Evolutionary conservation across 2,888 invertebrate genomes (phyloP), one percentile per base, ranked within the genome.

Genomic region (Strigamia maritima): DNA sequence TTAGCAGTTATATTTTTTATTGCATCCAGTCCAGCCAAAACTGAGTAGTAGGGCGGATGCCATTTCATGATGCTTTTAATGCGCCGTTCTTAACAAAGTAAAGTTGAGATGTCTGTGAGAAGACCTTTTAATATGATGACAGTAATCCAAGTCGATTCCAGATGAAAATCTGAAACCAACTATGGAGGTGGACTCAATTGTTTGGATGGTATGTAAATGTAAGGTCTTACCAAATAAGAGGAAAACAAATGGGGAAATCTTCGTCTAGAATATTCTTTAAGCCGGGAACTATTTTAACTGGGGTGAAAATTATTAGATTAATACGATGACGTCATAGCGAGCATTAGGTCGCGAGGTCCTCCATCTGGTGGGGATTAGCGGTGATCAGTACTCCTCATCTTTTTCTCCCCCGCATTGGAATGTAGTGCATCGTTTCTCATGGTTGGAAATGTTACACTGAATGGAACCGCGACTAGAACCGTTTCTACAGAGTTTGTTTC

Each of bases 341-440:
- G 54, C 54, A 54, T 54, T 54, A 54, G 54, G 54, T 54, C 54
- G 54, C 54, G 54, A n/a, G 54, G 54, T 54, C 54, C 54, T 54
- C 54, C 54, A 54, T 54, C 54, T 54, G 54, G 19, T 54, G 54
- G n/a, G 54, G 54, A 54, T 54, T 54, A n/a, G 54, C 19, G 54
- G 19, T 19, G 54, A 54, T 54, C 22, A 54, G 54, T 19, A 19
- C 54, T 54, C 54, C 54, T 54, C 54, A 54, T 54, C 54, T 54
- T 54, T 54, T 54, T 54, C 54, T 54, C 54, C 54, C 54, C 54
- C 54, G 54, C 54, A 54, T 54, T 19, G 54, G 54, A 54, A 54
- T 54, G 54, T 54, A 54, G 54, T 19, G 54, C 54, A 54, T 54
- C 54, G 54, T 54, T 54, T 54, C 54, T 54, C 54, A 54, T 54